A percentile compares a stretch with the other conserved stretches of the same genome.
Evolutionary conservation across 2,797 vertebrate species (phyloP).

Genomic region (Somateria mollissima): DNA sequence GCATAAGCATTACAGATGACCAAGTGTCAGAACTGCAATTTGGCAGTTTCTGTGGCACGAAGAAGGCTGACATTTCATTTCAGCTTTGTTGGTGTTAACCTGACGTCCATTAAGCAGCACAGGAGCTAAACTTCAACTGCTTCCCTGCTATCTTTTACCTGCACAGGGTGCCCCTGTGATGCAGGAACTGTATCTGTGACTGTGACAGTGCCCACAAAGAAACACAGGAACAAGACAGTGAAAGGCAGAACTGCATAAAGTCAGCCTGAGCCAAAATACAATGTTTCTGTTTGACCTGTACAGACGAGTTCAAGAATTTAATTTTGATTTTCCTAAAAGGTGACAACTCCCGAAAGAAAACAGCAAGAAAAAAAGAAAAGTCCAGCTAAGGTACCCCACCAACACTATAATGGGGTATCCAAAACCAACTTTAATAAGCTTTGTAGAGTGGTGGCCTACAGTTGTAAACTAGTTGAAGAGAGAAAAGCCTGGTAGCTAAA

Average conservation of each 20-base stretch:
- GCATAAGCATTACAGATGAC: neutral
- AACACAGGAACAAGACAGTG: neutral
- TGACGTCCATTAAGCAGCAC: neutral
- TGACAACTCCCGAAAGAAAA: neutral
- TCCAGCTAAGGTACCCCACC: neutral
- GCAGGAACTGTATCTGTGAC: neutral
- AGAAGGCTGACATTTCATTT: neutral
- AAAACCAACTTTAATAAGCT: neutral
- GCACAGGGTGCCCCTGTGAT: neutral
- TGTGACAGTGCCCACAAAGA: neutral
- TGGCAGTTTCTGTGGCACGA: neutral
- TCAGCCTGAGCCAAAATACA: neutral
- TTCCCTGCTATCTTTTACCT: neutral
- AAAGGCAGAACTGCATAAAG: neutral
- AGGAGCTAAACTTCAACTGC: neutral
- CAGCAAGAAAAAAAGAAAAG: neutral
- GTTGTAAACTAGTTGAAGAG: neutral
- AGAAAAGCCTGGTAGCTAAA: neutral
- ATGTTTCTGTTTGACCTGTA: neutral
- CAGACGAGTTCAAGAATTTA: neutral
- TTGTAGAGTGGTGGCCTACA: neutral
- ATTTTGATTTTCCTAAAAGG: neutral
- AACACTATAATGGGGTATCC: neutral
- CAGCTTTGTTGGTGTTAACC: neutral
- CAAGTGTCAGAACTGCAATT: neutral